A percentile compares a stretch with the other conserved stretches of the same genome.
phyloP scores from a whole-genome alignment of 2,888 invertebrate genomes.

The Anthophora plumipes region DNA sequence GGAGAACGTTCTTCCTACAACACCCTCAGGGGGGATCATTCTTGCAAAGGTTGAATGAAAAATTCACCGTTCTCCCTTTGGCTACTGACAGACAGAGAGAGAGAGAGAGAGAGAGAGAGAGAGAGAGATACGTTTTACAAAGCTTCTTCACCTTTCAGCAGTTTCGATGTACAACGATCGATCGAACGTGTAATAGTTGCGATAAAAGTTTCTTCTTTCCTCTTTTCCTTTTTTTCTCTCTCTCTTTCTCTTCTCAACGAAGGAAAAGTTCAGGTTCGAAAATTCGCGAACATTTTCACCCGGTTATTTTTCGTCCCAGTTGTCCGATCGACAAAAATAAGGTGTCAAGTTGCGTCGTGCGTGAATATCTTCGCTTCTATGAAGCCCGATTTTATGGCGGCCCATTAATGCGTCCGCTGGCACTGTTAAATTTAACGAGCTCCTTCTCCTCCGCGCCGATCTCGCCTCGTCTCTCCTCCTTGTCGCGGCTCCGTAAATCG shows the following conservation, averaged over 20 bases:
- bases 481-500: constrained; percentile 8
- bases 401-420: constrained; percentile 41
- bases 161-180: too few species aligned
- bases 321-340: constrained; percentile 36
- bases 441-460: constrained; percentile 7
- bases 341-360: constrained; percentile 15
- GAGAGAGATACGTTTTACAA: too few species aligned
- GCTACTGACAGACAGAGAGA: too few species aligned
- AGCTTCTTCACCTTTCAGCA: background rate
- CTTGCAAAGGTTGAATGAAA: constrained; percentile 18
- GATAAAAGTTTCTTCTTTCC: background rate
- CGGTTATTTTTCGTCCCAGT: background rate
- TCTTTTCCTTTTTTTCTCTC: too few species aligned
- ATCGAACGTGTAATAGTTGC: background rate
- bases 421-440: constrained; percentile 58
- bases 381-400: constrained; percentile 41
- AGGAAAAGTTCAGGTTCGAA: background rate
- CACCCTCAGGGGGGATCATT: constrained; percentile 32
- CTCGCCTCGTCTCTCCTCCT: background rate
- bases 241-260: too few species aligned
- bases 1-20: constrained; percentile 27
- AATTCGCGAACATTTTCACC: background rate
- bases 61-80: background rate
- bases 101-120: too few species aligned
- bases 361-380: constrained; percentile 19